Base-by-base conservation (phyloP, 2,113 vertebrate species). In the Arenaria interpres region DNA sequence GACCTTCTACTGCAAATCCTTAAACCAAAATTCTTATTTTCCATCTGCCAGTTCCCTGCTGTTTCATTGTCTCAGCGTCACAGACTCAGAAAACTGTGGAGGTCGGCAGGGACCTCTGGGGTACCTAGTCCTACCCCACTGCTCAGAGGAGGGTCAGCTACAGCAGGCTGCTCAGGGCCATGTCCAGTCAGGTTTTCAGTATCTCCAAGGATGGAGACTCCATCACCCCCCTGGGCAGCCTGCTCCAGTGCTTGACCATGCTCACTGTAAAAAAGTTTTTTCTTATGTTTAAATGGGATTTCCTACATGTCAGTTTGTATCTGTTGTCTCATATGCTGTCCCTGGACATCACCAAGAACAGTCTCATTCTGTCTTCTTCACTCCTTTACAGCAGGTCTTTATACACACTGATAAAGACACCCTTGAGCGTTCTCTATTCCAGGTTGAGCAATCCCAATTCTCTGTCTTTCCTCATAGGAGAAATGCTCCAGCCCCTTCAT, bases 31-130 rank as follows among this genome's bases (percentile, higher is more conserved):
- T 20, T 35, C 2, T 0, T 45, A 14, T 77, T 87, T 87, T 84
- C 37, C 24, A 30, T 21, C 39, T 89, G 37, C 39, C 37, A 37
- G 51, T 48, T 80, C 30, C 30, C 67, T 68, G 68, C 12, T 68
- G 12, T 73, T 72, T 63, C 60, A 74, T 51, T 60, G 50, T 77
- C 46, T 81, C 24, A 7, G 23, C 35, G 22, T 50, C 46, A 53
- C 56, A 79, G 72, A 30, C 24, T 63, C 63, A 43, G 73, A 67
- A 30, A 68, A 14, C 10, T 6, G 22, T 2, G 4, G 53, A 77
- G 20, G 10, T 35, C 0, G 0, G 54, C 60, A 60, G 39, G n/a
- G 10, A 72, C 12, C 37, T 35, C 51, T 53, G 39, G 8, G 12
- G 19, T 33, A n/a, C 10, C 32, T 45, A 15, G 48, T 81, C 54